Conservation (phyloP, 1,140 invertebrate genomes). For the Paraescarpia echinospica region DNA sequence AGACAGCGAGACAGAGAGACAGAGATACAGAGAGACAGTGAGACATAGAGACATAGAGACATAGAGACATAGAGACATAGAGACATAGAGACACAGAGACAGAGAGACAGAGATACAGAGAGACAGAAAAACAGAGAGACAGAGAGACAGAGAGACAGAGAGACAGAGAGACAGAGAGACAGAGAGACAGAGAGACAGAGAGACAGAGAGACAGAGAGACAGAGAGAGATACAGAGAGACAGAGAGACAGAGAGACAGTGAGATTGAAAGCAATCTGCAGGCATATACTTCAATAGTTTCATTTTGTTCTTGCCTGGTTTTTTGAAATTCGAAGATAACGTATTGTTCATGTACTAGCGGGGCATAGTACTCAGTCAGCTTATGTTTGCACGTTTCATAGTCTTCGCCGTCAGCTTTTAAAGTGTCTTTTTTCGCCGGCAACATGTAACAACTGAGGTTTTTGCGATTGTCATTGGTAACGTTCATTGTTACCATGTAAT, state of each 20-base stretch:
- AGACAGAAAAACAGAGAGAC: not conserved
- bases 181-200: conserved; percentile 10
- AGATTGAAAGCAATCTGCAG: not conserved
- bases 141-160: not conserved
- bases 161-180: not conserved
- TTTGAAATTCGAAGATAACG: too few species aligned
- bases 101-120: not conserved
- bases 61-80: not conserved
- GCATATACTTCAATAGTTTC: too few species aligned
- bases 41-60: not conserved
- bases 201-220: conserved; percentile 16
- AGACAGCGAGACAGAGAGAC: not conserved
- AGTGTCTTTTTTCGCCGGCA: too few species aligned
- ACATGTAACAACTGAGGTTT: too few species aligned
- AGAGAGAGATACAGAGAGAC: conserved; percentile 6
- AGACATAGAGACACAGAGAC: not conserved
- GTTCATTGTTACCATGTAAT: too few species aligned
- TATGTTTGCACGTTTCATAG: too few species aligned
- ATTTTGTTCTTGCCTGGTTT: too few species aligned
- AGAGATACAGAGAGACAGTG: not conserved
- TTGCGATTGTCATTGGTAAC: too few species aligned
- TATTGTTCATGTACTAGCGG: too few species aligned
- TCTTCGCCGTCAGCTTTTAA: too few species aligned
- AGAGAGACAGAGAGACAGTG: conserved; percentile 7
- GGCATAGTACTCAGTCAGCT: too few species aligned